Evolutionary conservation across 2,797 vertebrate species (phyloP).

Genomic region (Enteromius radiatus): DNA sequence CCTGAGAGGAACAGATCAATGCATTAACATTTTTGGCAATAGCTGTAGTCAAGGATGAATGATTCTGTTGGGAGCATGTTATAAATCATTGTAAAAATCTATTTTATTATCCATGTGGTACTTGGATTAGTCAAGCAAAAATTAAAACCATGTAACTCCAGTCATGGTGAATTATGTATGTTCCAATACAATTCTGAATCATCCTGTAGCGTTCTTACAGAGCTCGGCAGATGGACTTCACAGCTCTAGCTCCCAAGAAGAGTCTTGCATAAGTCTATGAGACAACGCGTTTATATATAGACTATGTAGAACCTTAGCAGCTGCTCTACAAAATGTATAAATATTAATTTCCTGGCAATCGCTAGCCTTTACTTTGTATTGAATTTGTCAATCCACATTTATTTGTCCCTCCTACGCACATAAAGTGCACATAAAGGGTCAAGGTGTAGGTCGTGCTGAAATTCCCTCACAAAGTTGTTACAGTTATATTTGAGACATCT

Average conservation of each 20-base stretch:
- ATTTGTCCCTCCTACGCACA: slow-evolving; percentile 48
- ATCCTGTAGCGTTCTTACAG: slow-evolving; percentile 16
- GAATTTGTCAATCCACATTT: slow-evolving; percentile 46
- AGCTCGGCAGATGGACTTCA: slow-evolving; percentile 27
- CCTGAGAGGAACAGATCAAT: slow-evolving; percentile 68
- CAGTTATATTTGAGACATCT: slow-evolving; percentile 58
- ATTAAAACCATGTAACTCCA: slow-evolving; percentile 24
- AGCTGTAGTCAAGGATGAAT: slow-evolving; percentile 27
- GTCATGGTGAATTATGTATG: slow-evolving; percentile 29
- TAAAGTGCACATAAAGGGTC: slow-evolving; percentile 65
- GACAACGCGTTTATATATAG: slow-evolving; percentile 38
- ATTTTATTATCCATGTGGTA: slow-evolving; percentile 21
- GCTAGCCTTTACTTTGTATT: slow-evolving; percentile 30
- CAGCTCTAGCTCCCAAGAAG: slow-evolving; percentile 5
- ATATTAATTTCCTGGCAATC: slow-evolving; percentile 51
- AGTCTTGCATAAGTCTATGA: slow-evolving; percentile 41
- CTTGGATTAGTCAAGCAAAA: slow-evolving; percentile 23
- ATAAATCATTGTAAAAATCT: slow-evolving; percentile 19
- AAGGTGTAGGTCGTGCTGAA: slow-evolving; percentile 71
- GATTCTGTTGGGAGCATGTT: background rate
- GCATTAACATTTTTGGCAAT: slow-evolving; percentile 14
- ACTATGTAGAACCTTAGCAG: slow-evolving; percentile 11
- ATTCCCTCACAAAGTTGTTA: slow-evolving; percentile 65
- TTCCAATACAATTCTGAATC: slow-evolving; percentile 20
- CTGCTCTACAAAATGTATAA: slow-evolving; percentile 45